Percentiles rank a stretch among this genome's conserved stretches.
Conservation (phyloP, 2,888 invertebrate species). For the Athrips mouffetella region DNA sequence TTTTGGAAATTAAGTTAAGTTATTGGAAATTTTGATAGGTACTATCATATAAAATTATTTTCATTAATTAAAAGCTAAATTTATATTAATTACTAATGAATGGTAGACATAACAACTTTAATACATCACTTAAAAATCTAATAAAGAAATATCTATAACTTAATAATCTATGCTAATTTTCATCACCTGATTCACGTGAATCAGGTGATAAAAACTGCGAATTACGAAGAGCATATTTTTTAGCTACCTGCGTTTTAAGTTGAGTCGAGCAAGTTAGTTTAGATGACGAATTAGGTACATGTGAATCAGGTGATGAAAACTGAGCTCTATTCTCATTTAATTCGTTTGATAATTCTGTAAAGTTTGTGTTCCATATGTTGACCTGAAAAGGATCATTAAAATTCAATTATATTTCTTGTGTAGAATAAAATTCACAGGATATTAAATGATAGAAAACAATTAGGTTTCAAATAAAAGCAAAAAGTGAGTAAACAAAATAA, state of each 20-base stretch:
- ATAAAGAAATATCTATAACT: background rate
- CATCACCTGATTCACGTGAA: too few relatives aligned
- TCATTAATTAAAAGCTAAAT: background rate
- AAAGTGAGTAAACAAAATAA: too few relatives aligned
- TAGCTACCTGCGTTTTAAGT: constrained; percentile 54
- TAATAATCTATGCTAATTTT: too few relatives aligned
- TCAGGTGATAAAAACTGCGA: too few relatives aligned
- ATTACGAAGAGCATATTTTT: too few relatives aligned
- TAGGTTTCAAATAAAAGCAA: background rate
- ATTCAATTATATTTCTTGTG: background rate
- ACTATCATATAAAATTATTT: constrained; percentile 1
- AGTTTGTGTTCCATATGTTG: constrained; percentile 75
- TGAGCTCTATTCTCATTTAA: constrained; percentile 54
- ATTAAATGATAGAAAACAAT: constrained; percentile 8
- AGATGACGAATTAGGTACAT: constrained; percentile 39
- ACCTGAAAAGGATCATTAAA: constrained; percentile 54
- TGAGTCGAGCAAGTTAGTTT: constrained; percentile 39
- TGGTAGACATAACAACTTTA: too few relatives aligned
- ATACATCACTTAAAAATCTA: background rate
- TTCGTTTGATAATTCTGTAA: constrained; percentile 55
- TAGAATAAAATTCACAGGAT: too few relatives aligned
- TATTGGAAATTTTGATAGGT: constrained; percentile 11
- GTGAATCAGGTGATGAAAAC: constrained; percentile 33
- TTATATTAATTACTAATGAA: background rate
- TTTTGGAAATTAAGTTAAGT: too few relatives aligned